These are phyloP conservation scores for Yponomeuta evonymella DNA, from an alignment of 2,888 invertebrate genomes.

Conservation along the genomic window DNA sequence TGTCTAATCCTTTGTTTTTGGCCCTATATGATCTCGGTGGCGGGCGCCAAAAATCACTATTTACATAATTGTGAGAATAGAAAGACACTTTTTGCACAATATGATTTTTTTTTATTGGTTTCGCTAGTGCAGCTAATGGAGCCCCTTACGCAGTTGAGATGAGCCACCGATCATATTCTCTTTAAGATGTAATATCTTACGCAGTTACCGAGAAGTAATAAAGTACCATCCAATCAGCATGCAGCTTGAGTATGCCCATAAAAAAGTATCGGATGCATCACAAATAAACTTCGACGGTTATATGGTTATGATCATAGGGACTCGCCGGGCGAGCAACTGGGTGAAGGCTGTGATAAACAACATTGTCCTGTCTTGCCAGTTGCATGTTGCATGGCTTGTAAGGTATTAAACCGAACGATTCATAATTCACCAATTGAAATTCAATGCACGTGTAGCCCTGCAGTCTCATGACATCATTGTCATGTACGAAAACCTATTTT, in stretches of 20 bases:
- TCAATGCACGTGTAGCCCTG: not conserved
- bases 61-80: too few species aligned
- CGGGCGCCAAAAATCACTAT: too few species aligned
- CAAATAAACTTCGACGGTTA: conserved; percentile 16
- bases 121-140: too few species aligned
- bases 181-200: not conserved
- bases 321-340: conserved; percentile 27
- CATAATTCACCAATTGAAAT: conserved; percentile 11
- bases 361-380: conserved; percentile 6
- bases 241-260: not conserved
- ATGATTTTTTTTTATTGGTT: too few species aligned
- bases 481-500: not conserved
- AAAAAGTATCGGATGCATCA: not conserved
- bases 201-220: not conserved
- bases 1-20: too few species aligned
- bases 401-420: conserved; percentile 15
- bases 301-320: conserved; percentile 23
- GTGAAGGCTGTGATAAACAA: conserved; percentile 26
- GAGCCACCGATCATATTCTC: not conserved
- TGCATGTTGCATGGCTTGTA: not conserved
- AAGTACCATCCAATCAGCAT: conserved; percentile 3
- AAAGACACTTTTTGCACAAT: too few species aligned
- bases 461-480: not conserved
- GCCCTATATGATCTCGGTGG: too few species aligned
- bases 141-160: too few species aligned